Evolutionary conservation across 2,113 vertebrate species (phyloP), one percentile per base, ranked within the genome.

Genomic region (Puffinus mauretanicus): DNA sequence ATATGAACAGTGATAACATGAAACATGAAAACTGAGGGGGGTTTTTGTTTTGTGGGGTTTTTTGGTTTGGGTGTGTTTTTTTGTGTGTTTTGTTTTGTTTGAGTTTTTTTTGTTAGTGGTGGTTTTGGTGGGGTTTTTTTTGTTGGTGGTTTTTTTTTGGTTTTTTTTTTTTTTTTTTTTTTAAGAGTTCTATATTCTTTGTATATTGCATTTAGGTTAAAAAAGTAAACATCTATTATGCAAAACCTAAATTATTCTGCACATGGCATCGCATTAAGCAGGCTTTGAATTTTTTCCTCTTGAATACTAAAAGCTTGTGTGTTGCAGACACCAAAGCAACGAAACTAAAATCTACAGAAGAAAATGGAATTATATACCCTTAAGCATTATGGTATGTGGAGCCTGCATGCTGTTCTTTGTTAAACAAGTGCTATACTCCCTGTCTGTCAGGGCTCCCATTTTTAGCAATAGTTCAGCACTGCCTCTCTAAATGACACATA

Each of bases 321-420:
- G n/a, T 65, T 77, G 42, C 71, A 94, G 58, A 55, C 26, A 51
- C 58, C 82, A 77, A 73, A 90, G 84, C 49, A 89, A 54, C 55
- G 91, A 85, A 82, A 82, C 34, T 44, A 85, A 42, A 94, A 94
- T 82, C 91, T 82, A 61, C 69, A 93, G 93, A 87, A 91, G 83
- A 93, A 96, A 96, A 95, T 77, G 58, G 89, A 95, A 94, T 95
- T 90, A 85, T 55, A 40, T 51, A 90, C 89, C 97, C 95, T 85
- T 80, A 86, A 97, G 96, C 95, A 90, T 80, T 38, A 85, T n/a
- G 22, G 34, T 93, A 84, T 12, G 52, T n/a, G 70, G 77, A 94
- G 84, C 24, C 91, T 94, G 81, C 91, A 90, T 54, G 95, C 96
- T 95, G 96, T 55, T 97, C 94, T 97, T 97, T 94, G 95, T 97